Percentiles rank a stretch among this genome's conserved stretches.
These are phyloP conservation scores for Actias luna DNA, from an alignment of 2,888 invertebrate genomes.

Conservation along the genomic window DNA sequence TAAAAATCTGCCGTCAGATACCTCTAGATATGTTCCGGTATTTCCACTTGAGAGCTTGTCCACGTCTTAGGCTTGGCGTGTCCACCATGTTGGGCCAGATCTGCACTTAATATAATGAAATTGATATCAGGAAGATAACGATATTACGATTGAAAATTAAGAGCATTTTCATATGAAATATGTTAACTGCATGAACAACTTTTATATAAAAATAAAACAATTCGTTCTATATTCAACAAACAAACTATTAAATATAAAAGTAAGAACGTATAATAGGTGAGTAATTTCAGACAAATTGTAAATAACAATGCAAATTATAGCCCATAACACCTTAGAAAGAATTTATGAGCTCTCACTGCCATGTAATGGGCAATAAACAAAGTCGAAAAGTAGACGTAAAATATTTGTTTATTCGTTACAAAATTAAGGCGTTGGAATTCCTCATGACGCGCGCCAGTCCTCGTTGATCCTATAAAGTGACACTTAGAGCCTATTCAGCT, in stretches of 20 bases:
- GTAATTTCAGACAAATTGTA: slow-evolving; percentile 40
- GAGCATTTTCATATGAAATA: neutral
- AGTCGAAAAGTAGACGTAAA: slow-evolving; percentile 32
- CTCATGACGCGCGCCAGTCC: slow-evolving; percentile 6
- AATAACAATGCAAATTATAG: slow-evolving; percentile 48
- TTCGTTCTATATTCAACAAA: neutral
- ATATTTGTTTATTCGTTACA: slow-evolving; percentile 31
- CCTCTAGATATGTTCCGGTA: too few species aligned
- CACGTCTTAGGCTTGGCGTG: too few species aligned
- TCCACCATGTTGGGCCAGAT: too few species aligned
- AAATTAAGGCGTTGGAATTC: slow-evolving; percentile 29
- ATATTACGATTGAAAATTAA: neutral
- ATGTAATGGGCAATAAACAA: slow-evolving; percentile 50
- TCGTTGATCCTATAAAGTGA: neutral
- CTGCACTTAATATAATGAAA: too few species aligned
- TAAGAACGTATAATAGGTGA: slow-evolving; percentile 22
- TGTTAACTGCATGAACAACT: neutral
- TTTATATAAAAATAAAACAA: neutral
- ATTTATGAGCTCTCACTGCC: slow-evolving; percentile 43
- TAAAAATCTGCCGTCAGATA: too few species aligned
- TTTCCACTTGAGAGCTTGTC: too few species aligned
- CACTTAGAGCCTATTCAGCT: neutral
- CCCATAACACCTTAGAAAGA: slow-evolving; percentile 45
- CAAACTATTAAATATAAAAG: slow-evolving; percentile 2
- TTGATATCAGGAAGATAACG: too few species aligned